A percentile compares a stretch with the other conserved stretches of the same genome.
Conservation (phyloP, 2,888 invertebrate species). For the Steromphala cineraria region DNA sequence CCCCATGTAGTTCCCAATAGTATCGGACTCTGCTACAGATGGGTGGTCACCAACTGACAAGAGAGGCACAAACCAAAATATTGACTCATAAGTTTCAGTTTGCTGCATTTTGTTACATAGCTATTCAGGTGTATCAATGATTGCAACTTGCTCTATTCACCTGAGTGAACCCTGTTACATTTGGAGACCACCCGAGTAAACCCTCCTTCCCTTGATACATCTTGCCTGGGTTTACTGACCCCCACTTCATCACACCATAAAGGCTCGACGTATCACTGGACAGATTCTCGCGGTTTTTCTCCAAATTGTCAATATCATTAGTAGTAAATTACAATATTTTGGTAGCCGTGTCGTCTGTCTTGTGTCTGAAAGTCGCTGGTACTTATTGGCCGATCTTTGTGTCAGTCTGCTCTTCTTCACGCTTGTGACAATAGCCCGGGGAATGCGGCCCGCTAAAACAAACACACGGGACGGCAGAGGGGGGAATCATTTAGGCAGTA, state of each 20-base stretch:
- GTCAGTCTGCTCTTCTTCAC: background rate
- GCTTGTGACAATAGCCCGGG: background rate
- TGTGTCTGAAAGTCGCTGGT: conserved; percentile 27
- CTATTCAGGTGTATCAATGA: too few species aligned
- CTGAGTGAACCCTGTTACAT: background rate
- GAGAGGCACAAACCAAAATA: background rate
- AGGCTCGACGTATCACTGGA: background rate
- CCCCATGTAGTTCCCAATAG: background rate
- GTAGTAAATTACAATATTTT: conserved; percentile 29
- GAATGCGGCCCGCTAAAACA: conserved; percentile 3
- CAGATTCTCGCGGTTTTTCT: conserved; percentile 19
- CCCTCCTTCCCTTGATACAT: background rate
- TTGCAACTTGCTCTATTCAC: too few species aligned
- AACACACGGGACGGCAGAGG: background rate
- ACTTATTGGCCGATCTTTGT: conserved; percentile 22
- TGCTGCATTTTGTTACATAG: background rate
- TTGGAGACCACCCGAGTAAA: background rate
- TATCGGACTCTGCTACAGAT: background rate
- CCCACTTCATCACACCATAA: background rate
- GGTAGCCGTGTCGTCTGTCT: background rate
- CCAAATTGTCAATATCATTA: conserved; percentile 30
- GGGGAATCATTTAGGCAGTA: background rate
- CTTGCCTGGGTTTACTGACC: background rate
- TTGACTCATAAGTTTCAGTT: background rate
- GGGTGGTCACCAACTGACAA: background rate